Base-by-base conservation (phyloP, 2,113 vertebrate genomes). In the Cebidichthys violaceus region DNA sequence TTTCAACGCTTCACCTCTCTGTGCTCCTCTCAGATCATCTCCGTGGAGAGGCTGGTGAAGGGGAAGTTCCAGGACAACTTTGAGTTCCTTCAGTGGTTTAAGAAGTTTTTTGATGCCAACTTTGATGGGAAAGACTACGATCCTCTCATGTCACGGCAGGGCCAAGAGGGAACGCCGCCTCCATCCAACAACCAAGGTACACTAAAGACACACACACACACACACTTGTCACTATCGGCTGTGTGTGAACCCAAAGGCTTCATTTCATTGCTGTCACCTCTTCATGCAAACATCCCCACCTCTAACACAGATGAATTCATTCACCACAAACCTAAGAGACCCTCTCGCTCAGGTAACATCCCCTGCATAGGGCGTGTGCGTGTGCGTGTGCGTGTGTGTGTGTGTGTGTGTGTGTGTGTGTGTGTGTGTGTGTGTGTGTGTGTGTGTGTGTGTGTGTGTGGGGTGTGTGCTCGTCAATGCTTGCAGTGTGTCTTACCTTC, bases 51-150 rank as follows among this genome's bases (percentile, higher is more conserved):
- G 89, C 90, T 99, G 94, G 97, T 99, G 82, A 99, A 99, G 88
- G 97, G 97, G 35, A 98, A 96, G 90, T 99, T 99, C 92, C 98
- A 99, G 93, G 98, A 99, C 95, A 98, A 99, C 92, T 99, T 99
- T 84, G 98, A 99, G 93, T 99, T 99, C 93, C 96, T 99, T 85
- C 98, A 99, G 91, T 99, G 98, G 98, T 99, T 99, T 86, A 99
- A 99, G 94, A 99, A 98, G 86, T 98, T 99, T 87, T 99, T 99
- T 11, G 96, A 98, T 0, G 98, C 98, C 84, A 99, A 99, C 95
- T 99, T 98, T 6, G 97, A 99, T 0, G 97, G 97, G 83, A 98
- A 98, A 94, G 98, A 99, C 65, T 99, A 99, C 81, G 98, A 99
- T 95, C 97, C 98, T 0, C 69, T 97, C 69, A 92, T 96, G 91